phyloP scores from a whole-genome alignment of 2,888 invertebrate genomes.

The Cyaniris semiargus region DNA sequence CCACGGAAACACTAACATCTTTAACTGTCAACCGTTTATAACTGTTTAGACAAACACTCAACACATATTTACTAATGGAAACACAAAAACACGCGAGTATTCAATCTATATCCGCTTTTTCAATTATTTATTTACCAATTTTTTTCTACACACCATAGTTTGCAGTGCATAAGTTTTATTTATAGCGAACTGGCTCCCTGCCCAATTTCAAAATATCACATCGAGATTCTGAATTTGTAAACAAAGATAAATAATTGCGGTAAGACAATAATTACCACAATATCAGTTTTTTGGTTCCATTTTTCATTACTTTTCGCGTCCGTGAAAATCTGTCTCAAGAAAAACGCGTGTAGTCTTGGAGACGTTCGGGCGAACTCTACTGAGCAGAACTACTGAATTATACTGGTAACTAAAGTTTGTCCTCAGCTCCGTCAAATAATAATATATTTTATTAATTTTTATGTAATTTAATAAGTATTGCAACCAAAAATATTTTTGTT shows the following conservation, averaged over 20 bases:
- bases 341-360: constrained; percentile 6
- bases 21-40: background rate
- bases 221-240: constrained; percentile 10
- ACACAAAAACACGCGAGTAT: background rate
- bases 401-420: background rate
- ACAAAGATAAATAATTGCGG: constrained; percentile 14
- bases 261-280: background rate
- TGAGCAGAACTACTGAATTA: background rate
- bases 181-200: constrained; percentile 23
- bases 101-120: background rate
- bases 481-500: too few relatives aligned
- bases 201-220: constrained; percentile 30
- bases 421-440: background rate
- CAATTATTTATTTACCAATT: constrained; percentile 14
- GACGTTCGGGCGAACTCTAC: background rate
- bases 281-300: background rate
- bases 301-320: background rate
- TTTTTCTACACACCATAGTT: constrained; percentile 17
- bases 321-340: background rate
- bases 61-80: constrained; percentile 25
- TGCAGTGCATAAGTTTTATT: constrained; percentile 28
- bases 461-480: background rate
- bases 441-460: background rate
- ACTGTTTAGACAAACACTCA: constrained; percentile 12
- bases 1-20: constrained; percentile 13